These are phyloP conservation scores for Ctenopoma multispine DNA, from an alignment of 2,797 vertebrate species.

Conservation along the genomic window DNA sequence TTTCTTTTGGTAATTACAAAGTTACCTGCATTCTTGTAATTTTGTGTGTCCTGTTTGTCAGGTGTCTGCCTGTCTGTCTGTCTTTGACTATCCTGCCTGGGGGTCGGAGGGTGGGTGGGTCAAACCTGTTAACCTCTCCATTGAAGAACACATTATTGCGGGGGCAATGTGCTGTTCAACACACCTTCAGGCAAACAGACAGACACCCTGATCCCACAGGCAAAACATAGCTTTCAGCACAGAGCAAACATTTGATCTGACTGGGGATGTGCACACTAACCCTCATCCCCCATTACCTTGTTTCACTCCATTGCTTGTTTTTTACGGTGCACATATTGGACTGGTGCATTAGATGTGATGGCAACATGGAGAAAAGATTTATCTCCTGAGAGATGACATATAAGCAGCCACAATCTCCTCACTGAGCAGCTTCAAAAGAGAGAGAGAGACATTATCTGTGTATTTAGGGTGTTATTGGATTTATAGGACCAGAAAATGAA, in stretches of 20 bases:
- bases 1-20: not conserved
- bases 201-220: slow-evolving; percentile 64
- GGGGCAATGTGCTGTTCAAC: slow-evolving; percentile 45
- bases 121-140: slow-evolving; percentile 83
- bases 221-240: slow-evolving; percentile 75
- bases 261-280: slow-evolving; percentile 38
- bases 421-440: not conserved
- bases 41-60: slow-evolving; percentile 16
- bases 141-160: slow-evolving; percentile 70
- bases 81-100: slow-evolving; percentile 44
- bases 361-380: slow-evolving; percentile 11
- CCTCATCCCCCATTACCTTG: slow-evolving; percentile 45
- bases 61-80: slow-evolving; percentile 38
- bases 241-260: slow-evolving; percentile 64
- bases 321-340: slow-evolving; percentile 26
- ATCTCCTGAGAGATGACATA: slow-evolving; percentile 12
- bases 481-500: slow-evolving; percentile 51
- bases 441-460: slow-evolving; percentile 28
- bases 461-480: slow-evolving; percentile 52
- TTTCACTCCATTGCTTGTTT: slow-evolving; percentile 44
- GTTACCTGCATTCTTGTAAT: slow-evolving; percentile 17
- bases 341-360: not conserved
- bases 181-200: slow-evolving; percentile 66
- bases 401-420: not conserved
- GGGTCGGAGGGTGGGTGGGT: slow-evolving; percentile 53